A percentile compares a stretch with the other conserved stretches of the same genome.
phyloP scores from a whole-genome alignment of 1,140 invertebrate genomes.

The Lithobius niger region DNA sequence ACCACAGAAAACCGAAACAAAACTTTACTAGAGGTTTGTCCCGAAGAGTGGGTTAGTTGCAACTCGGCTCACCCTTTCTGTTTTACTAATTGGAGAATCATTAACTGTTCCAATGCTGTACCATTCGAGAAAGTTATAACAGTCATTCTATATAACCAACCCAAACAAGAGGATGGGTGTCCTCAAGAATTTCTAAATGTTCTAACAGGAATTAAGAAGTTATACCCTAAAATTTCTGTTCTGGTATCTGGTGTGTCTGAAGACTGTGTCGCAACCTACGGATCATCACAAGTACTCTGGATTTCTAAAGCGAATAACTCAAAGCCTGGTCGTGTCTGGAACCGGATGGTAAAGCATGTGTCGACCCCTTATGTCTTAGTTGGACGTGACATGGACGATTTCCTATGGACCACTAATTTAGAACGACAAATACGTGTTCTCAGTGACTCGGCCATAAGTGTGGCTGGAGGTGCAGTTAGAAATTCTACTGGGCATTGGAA shows the following conservation, averaged over 20 bases:
- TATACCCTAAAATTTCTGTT: not conserved
- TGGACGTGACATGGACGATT: conserved; percentile 18
- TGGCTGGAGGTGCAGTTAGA: conserved; percentile 22
- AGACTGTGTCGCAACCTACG: not conserved
- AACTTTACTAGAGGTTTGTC: no score
- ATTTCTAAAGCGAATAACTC: not conserved
- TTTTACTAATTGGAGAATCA: no score
- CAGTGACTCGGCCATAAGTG: conserved; percentile 4
- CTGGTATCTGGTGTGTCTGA: not conserved
- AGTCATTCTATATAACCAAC: no score
- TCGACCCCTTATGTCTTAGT: conserved; percentile 24
- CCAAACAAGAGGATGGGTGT: not conserved
- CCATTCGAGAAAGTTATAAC: not conserved
- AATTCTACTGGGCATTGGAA: conserved; percentile 25
- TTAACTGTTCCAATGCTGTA: not conserved
- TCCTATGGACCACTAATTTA: conserved; percentile 19
- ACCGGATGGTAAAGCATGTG: conserved; percentile 15
- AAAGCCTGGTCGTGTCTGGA: conserved; percentile 13
- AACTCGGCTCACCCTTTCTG: no score
- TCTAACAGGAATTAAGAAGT: not conserved
- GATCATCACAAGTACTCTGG: not conserved
- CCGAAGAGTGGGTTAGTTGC: no score
- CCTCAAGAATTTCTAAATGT: not conserved
- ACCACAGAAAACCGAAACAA: no score
- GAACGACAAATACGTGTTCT: conserved; percentile 20